A percentile compares a stretch with the other conserved stretches of the same genome.
Conservation (phyloP, 2,797 vertebrate species). For the Pangasius mekongensis region DNA sequence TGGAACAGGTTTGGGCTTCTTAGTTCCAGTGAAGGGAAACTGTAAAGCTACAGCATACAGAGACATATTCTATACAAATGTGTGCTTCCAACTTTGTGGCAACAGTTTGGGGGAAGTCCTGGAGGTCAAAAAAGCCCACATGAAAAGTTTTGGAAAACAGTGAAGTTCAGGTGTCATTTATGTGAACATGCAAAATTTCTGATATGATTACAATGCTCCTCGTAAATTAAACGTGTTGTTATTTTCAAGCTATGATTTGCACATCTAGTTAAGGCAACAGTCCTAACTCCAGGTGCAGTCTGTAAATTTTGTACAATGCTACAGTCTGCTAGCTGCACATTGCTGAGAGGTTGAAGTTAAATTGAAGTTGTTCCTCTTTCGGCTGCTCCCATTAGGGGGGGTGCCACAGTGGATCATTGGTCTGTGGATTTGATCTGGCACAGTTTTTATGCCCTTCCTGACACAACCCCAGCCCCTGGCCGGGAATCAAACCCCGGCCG, state of each 20-base stretch:
- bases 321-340: not conserved
- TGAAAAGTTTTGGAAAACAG: not conserved
- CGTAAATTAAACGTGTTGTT: not conserved
- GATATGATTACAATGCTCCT: not conserved
- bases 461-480: too few relatives aligned
- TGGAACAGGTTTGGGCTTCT: too few relatives aligned
- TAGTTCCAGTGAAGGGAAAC: too few relatives aligned
- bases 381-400: too few relatives aligned
- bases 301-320: not conserved
- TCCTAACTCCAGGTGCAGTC: not conserved
- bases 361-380: not conserved
- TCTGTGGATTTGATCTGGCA: too few relatives aligned
- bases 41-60: too few relatives aligned
- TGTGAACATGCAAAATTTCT: not conserved
- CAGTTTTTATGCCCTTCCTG: too few relatives aligned
- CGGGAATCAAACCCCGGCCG: too few relatives aligned
- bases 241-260: not conserved
- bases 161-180: not conserved
- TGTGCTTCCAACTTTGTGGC: too few relatives aligned
- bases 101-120: not conserved
- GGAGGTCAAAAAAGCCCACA: not conserved
- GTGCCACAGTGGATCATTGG: too few relatives aligned
- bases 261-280: not conserved
- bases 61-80: too few relatives aligned
- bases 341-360: not conserved